Percentiles rank a stretch among this genome's conserved stretches.
Conservation (phyloP, 1,140 invertebrate genomes). For the Drosophila mojavensis region DNA sequence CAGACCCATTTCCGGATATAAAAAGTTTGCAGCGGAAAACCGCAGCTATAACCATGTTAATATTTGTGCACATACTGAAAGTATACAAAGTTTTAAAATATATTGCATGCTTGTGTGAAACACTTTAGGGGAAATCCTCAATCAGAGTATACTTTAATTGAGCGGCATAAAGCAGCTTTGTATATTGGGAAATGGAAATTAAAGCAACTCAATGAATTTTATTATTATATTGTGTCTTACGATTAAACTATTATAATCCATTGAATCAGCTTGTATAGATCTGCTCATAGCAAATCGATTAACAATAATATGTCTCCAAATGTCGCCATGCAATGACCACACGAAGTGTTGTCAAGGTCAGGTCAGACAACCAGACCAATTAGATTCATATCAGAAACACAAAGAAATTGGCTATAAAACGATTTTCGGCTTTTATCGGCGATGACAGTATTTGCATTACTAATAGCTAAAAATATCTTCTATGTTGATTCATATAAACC, state of each 20-base stretch:
- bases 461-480: not conserved
- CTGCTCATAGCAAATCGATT: not conserved
- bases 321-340: constrained; percentile 25
- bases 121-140: too few relatives aligned
- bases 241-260: not conserved
- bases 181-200: too few relatives aligned
- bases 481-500: too few relatives aligned
- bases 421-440: not conserved
- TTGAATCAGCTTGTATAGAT: not conserved
- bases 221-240: too few relatives aligned
- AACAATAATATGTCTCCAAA: constrained; percentile 26
- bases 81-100: not conserved
- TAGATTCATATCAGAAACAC: constrained; percentile 16
- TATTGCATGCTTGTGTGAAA: too few relatives aligned
- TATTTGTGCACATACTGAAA: not conserved
- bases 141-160: too few relatives aligned
- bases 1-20: not conserved
- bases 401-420: not conserved
- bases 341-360: constrained; percentile 24
- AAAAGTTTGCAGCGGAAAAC: constrained; percentile 20
- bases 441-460: constrained; percentile 3
- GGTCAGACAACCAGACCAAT: constrained; percentile 4
- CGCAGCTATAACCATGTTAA: constrained; percentile 16
- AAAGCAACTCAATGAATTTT: not conserved
- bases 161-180: too few relatives aligned